Evolutionary conservation across 2,797 vertebrate genomes (phyloP).

Genomic region (Ataeniobius toweri): DNA sequence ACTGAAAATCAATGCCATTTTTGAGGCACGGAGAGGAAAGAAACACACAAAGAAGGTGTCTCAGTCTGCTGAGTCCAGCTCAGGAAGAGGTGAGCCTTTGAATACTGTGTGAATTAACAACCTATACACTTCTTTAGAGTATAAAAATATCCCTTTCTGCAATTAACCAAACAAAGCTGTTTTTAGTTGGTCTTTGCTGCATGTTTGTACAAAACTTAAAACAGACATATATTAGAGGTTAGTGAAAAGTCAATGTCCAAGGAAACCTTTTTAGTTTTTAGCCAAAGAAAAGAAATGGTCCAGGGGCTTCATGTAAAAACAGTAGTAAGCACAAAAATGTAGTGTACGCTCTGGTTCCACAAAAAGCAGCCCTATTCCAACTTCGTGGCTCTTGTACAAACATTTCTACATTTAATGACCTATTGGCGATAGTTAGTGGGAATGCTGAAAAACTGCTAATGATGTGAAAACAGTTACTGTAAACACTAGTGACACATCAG

Average conservation of each 20-base stretch:
- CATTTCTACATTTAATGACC: neutral
- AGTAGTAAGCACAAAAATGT: neutral
- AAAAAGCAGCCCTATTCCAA: neutral
- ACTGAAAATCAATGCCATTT: constrained; percentile 93
- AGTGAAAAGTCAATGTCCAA: neutral
- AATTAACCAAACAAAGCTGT: neutral
- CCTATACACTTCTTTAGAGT: neutral
- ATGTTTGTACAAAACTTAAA: neutral
- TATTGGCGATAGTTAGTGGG: neutral
- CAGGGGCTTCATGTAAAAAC: neutral
- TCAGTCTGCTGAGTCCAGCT: constrained; percentile 90
- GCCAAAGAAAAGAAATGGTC: neutral
- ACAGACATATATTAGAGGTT: neutral
- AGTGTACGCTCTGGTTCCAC: neutral
- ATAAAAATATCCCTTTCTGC: neutral
- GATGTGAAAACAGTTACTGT: neutral
- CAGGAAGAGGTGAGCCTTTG: constrained; percentile 88
- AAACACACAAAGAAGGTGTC: constrained; percentile 93
- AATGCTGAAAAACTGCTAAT: neutral
- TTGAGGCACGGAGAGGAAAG: constrained; percentile 93
- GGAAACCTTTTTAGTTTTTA: neutral
- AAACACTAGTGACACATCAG: neutral
- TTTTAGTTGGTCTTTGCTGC: neutral
- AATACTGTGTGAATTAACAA: neutral
- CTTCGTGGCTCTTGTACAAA: neutral